Evolutionary conservation across 2,888 invertebrate genomes (phyloP), one percentile per base, ranked within the genome.

Genomic region (Pteria penguin): DNA sequence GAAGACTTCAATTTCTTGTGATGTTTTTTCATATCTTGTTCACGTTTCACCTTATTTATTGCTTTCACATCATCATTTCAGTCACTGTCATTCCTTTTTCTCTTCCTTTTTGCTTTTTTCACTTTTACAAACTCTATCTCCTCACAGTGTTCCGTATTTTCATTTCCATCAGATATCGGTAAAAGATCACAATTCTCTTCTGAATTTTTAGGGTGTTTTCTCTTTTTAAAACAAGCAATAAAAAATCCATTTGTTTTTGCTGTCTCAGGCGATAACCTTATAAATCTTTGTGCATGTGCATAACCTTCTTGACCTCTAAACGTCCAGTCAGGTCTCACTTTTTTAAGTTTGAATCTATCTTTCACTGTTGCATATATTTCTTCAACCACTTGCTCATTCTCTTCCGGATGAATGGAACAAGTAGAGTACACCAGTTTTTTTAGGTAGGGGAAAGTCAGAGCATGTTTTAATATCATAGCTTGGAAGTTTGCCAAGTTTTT

Each of bases 201-300:
- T n/a, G n/a, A n/a, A n/a, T n/a, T n/a, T n/a, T 63, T 62, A 14
- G 54, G 62, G 1, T 29, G 24, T 54, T 55, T 60, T n/a, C 61
- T 63, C 61, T 76, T 81, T 75, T 81, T 96, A 86, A 99, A 95
- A 67, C 98, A 94, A 0, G 98, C 98, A 45, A 99, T 94, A 92
- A 99, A 99, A 93, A 99, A 98, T 1, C 99, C 99, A 91, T 96
- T 97, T 0, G 97, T 97, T 4, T 95, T 92, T 93, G 98, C 97
- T 0, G 93, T 92, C 4, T 96, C 94, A 0, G 96, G 95, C 82
- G 93, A 94, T 0, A 96, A 94, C 88, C 97, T 96, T 55, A 99
- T 90, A 90, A 97, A 98, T 79, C 94, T 94, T 5, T 94, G 93
- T 26, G 89, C 90, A 79, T 90, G 87, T 33, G 88, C 86, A 76